Evolutionary conservation across 2,888 invertebrate species (phyloP), one percentile per base, ranked within the genome.

Genomic region (Lordiphosa andalusiaca): DNA sequence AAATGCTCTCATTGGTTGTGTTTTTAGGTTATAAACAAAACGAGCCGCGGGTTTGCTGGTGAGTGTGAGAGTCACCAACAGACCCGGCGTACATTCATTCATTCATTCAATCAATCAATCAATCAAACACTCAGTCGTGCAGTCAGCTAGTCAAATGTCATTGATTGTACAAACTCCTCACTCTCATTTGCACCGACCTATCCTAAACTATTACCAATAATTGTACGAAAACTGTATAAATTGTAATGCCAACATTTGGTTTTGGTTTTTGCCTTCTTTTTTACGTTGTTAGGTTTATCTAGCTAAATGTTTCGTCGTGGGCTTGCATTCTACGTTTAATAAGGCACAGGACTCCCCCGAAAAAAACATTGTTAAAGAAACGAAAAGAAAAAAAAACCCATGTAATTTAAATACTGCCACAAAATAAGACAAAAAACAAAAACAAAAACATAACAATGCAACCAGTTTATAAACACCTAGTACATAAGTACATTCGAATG

Each of bases 1-100:
- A 86, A 83, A 88, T 88, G 88, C 89, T 89, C 89, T 88, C 89
- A 88, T 88, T 87, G 89, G 89, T 89, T 89, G 89, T 89, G 88
- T 89, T 89, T 88, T 87, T 87, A 88, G 82, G 72, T 72, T 90
- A 82, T 72, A 85, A 80, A 70, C 76, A 80, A 85, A 85, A 70
- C 57, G 58, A 53, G 68, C 54, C 61, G 62, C 47, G 46, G 68
- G 68, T 69, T 66, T 67, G 81, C 66, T 84, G 58, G 65, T 60
- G 64, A 65, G 64, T 39, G 61, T 49, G 61, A 53, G 58, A 52
- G 61, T 52, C 51, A 40, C 53, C 56, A 56, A 39, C 57, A 55
- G 37, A 56, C 74, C 54, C 42, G 16, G 47, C 54, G 75, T 74
- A 41, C 74, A 73, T 64, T 68, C 62, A 62, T 49, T 67, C 68